These are phyloP conservation scores for Leptonema lineaticorne DNA, from an alignment of 1,140 invertebrate species.

Conservation along the genomic window DNA sequence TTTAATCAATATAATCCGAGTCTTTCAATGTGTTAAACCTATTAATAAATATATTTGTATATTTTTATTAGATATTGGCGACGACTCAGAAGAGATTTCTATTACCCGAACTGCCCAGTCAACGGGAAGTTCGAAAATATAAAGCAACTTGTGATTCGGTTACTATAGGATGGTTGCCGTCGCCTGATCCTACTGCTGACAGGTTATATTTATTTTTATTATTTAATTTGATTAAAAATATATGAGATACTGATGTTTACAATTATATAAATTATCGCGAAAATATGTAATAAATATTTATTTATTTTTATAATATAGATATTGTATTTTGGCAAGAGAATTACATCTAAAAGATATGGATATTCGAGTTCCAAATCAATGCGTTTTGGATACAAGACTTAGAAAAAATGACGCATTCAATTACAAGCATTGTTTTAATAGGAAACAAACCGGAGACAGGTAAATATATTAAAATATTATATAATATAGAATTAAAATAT, in stretches of 20 bases:
- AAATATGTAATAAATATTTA: background rate
- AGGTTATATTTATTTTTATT: slow-evolving; percentile 22
- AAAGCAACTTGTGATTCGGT: slow-evolving; percentile 49
- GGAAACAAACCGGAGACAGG: slow-evolving; percentile 42
- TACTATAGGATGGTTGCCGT: slow-evolving; percentile 51
- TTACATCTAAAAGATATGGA: slow-evolving; percentile 38
- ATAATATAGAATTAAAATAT: too few species aligned
- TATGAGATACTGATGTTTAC: too few species aligned
- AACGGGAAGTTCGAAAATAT: slow-evolving; percentile 46
- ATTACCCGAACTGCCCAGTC: slow-evolving; percentile 49
- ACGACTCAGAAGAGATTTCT: slow-evolving; percentile 48
- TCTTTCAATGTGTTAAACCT: too few species aligned
- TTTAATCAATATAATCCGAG: background rate
- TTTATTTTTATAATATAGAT: slow-evolving; percentile 39
- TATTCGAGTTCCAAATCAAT: slow-evolving; percentile 49
- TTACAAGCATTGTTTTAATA: slow-evolving; percentile 47
- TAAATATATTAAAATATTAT: slow-evolving; percentile 13
- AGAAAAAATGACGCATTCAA: slow-evolving; percentile 47
- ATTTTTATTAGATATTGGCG: slow-evolving; percentile 46
- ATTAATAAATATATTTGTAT: too few species aligned
- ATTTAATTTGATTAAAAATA: too few species aligned
- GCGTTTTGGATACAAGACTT: slow-evolving; percentile 49
- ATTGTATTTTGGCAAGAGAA: slow-evolving; percentile 49
- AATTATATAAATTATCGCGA: too few species aligned
- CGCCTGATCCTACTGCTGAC: slow-evolving; percentile 43